phyloP scores from a whole-genome alignment of 2,888 invertebrate genomes.

The Clusia tigrina region DNA sequence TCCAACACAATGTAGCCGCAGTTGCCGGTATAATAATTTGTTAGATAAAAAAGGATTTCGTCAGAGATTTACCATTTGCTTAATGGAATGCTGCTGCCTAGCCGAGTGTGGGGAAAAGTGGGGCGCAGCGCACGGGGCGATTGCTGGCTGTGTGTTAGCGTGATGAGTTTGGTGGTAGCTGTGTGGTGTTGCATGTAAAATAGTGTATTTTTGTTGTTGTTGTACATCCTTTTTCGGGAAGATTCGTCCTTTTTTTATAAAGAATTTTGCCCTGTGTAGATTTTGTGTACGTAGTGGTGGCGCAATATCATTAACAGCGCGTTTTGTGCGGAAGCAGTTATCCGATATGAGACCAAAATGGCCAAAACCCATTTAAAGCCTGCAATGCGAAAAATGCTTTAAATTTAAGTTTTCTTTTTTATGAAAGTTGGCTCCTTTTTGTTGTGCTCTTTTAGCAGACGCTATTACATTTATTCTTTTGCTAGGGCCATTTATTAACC shows the following conservation, averaged over 20 bases:
- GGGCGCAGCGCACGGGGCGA: neutral
- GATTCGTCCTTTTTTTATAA: neutral
- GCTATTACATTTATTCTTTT: no score
- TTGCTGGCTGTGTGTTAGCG: neutral
- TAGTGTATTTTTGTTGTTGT: neutral
- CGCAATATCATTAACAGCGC: neutral
- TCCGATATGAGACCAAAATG: neutral
- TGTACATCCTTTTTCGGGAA: neutral
- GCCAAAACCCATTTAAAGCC: no score
- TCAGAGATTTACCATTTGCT: conserved; percentile 33
- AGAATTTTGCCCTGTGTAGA: neutral
- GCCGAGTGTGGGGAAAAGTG: neutral
- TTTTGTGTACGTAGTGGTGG: neutral
- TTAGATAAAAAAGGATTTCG: conserved; percentile 31
- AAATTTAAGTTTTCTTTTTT: no score
- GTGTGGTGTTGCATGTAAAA: neutral
- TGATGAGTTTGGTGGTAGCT: neutral
- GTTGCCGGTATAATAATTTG: conserved; percentile 29
- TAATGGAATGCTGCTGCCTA: conserved; percentile 28
- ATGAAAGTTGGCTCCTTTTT: no score
- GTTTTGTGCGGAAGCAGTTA: neutral
- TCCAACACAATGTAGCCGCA: conserved; percentile 19
- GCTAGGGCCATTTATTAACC: no score
- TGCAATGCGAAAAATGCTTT: no score
- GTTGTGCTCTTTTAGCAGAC: no score